A percentile compares a stretch with the other conserved stretches of the same genome.
Evolutionary conservation across 37 sponge, comb jelly and placozoan species (phyloP).

Genomic region (Aphrocallistes beatrix): DNA sequence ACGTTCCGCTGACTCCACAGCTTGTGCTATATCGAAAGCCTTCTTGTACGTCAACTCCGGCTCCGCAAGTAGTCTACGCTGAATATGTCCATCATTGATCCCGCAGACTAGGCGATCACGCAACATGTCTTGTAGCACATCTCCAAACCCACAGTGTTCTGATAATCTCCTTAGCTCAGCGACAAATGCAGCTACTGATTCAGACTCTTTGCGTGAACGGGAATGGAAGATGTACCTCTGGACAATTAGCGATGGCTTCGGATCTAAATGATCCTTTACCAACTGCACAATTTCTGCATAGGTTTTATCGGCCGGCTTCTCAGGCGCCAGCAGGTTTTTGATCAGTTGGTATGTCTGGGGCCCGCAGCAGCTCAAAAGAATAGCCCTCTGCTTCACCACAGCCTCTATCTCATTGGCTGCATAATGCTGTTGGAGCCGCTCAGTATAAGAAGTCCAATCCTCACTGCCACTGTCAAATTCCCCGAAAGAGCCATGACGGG

Average conservation of each 20-base stretch:
- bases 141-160: conserved; percentile 25
- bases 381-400: neutral
- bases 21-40: conserved; percentile 19
- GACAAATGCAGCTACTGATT: conserved; percentile 11
- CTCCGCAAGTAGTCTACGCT: conserved; percentile 26
- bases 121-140: conserved; percentile 3
- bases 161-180: conserved; percentile 9
- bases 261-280: neutral
- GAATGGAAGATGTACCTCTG: too few relatives aligned
- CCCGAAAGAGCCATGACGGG: too few relatives aligned
- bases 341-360: neutral
- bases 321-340: neutral
- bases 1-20: neutral
- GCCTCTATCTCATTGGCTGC: neutral
- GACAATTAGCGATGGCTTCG: neutral
- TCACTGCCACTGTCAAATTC: too few relatives aligned
- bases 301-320: neutral
- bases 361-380: neutral
- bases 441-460: too few relatives aligned
- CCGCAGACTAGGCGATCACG: too few relatives aligned
- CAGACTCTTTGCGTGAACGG: too few relatives aligned
- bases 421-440: neutral
- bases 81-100: conserved; percentile 11
- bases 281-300: neutral
- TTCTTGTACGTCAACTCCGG: conserved; percentile 19